Evolutionary conservation across 2,888 invertebrate genomes (phyloP).

Genomic region (Drosophila percnosoma): DNA sequence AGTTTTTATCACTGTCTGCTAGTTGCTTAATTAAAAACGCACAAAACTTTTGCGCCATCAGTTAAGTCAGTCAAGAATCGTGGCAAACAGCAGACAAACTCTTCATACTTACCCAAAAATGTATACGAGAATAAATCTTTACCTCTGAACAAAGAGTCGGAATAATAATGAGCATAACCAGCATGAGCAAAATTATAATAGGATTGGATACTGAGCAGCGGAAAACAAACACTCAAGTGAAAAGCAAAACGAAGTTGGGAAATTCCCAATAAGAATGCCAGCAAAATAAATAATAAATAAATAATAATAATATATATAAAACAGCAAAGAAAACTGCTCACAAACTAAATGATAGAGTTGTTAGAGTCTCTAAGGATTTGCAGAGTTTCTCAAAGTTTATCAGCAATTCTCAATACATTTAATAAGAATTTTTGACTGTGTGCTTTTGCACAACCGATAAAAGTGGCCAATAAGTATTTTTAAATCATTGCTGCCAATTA

Average conservation of each 20-base stretch:
- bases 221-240: constrained; percentile 54
- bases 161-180: constrained; percentile 51
- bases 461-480: neutral
- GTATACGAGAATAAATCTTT: constrained; percentile 48
- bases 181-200: constrained; percentile 66
- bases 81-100: constrained; percentile 29
- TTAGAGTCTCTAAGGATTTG: constrained; percentile 39
- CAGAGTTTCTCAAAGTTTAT: constrained; percentile 54
- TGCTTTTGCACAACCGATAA: constrained; percentile 16
- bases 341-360: constrained; percentile 48
- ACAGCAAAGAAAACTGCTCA: constrained; percentile 32
- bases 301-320: neutral
- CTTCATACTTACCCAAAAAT: constrained; percentile 56
- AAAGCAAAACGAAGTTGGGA: constrained; percentile 54
- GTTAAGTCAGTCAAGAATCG: constrained; percentile 30
- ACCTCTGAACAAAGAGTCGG: constrained; percentile 51
- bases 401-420: constrained; percentile 61
- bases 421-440: constrained; percentile 39
- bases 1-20: constrained; percentile 1
- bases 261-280: constrained; percentile 14
- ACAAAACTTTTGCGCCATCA: constrained; percentile 33
- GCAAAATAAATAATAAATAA: neutral
- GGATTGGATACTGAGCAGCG: constrained; percentile 68
- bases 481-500: neutral
- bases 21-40: constrained; percentile 51